These are phyloP conservation scores for Mormyrus hasselquistii DNA, from an alignment of 2,797 vertebrate genomes.

Conservation along the genomic window DNA sequence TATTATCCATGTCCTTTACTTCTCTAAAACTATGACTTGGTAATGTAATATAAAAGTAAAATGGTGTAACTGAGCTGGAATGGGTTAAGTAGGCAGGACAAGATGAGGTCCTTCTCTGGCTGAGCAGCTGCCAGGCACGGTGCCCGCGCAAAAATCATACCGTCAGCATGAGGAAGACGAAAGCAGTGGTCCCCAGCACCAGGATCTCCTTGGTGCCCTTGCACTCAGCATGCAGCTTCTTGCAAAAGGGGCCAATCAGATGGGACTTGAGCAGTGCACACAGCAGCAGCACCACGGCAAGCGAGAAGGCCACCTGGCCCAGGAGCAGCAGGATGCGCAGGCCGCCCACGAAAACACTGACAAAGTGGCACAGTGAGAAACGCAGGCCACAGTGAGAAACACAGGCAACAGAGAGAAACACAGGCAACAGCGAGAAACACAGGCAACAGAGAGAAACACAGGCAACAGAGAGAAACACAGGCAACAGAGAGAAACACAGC, in stretches of 20 bases:
- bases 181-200: conserved; percentile 82
- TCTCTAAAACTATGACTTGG: background rate
- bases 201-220: conserved; percentile 94
- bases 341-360: conserved; percentile 72
- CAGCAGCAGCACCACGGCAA: conserved; percentile 77
- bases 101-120: background rate
- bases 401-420: background rate
- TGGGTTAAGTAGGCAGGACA: background rate
- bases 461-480: background rate
- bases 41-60: background rate
- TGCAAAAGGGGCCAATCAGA: conserved; percentile 84
- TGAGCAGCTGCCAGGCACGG: background rate
- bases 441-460: background rate
- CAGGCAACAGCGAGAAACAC: conserved; percentile 9
- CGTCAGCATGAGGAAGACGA: conserved; percentile 88
- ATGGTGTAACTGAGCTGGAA: background rate
- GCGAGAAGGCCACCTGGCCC: conserved; percentile 76
- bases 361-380: background rate
- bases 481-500: background rate
- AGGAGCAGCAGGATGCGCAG: conserved; percentile 73
- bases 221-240: conserved; percentile 83
- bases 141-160: conserved; percentile 53
- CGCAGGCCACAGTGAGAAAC: background rate
- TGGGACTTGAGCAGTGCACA: conserved; percentile 78
- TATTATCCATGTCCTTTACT: background rate